phyloP scores from a whole-genome alignment of 2,113 vertebrate genomes.

The Chloropsis cyanopogon region DNA sequence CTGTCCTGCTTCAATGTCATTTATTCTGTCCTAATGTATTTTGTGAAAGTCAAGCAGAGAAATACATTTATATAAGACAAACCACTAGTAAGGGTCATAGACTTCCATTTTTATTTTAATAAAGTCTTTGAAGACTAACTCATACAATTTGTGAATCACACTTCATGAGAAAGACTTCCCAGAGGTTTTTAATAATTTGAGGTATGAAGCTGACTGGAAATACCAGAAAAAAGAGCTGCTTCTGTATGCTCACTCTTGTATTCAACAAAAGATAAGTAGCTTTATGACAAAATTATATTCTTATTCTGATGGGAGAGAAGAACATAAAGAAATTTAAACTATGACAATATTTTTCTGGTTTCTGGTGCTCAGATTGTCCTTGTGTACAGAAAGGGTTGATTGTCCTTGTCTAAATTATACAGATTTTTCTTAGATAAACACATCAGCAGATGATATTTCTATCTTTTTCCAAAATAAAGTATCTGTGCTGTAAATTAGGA shows the following conservation, averaged over 20 bases:
- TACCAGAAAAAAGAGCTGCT: background rate
- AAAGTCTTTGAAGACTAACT: background rate
- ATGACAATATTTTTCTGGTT: background rate
- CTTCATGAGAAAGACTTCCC: background rate
- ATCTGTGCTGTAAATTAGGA: background rate
- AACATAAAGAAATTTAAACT: background rate
- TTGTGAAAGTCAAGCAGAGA: background rate
- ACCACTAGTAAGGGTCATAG: background rate
- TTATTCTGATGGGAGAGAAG: background rate
- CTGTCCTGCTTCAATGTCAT: background rate
- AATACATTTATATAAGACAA: background rate
- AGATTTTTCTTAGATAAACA: background rate
- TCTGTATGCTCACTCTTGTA: background rate
- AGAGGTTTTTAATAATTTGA: slow-evolving; percentile 5
- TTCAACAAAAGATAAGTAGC: background rate
- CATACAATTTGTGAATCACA: background rate
- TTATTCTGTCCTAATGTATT: background rate
- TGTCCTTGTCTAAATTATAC: background rate
- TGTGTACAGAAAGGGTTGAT: background rate
- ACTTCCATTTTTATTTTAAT: background rate
- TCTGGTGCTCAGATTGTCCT: background rate
- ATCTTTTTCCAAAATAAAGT: background rate
- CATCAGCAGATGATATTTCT: background rate
- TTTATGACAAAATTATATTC: background rate
- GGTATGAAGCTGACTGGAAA: background rate